Conservation (phyloP, 2,113 vertebrate genomes). For the Caretta caretta region DNA sequence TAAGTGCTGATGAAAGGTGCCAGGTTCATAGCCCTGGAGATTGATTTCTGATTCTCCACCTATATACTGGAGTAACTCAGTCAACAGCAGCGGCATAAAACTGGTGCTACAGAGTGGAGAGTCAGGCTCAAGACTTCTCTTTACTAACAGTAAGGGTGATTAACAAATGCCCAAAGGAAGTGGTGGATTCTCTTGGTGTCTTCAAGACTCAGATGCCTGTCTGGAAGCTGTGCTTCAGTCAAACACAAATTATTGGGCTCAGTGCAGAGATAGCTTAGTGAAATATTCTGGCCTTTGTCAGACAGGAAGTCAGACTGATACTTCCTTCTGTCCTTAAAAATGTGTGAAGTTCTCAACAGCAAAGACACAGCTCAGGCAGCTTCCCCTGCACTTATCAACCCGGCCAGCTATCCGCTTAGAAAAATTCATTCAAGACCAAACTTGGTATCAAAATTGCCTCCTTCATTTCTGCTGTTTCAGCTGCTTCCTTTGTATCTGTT, state of each 20-base stretch:
- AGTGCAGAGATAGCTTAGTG: neutral
- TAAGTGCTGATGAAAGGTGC: neutral
- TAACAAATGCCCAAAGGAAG: neutral
- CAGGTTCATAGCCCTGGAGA: neutral
- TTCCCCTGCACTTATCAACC: neutral
- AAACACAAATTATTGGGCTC: neutral
- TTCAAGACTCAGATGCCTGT: neutral
- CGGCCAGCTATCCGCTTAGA: slow-evolving; percentile 58
- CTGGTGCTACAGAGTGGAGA: neutral
- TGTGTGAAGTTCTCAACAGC: neutral
- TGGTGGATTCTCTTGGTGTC: neutral
- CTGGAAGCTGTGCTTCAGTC: neutral
- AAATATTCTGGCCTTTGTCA: neutral
- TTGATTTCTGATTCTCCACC: neutral
- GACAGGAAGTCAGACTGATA: neutral
- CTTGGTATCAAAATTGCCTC: slow-evolving; percentile 45
- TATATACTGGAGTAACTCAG: neutral
- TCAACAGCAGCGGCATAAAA: neutral
- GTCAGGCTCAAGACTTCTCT: neutral
- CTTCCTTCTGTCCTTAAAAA: neutral
- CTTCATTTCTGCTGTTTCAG: slow-evolving; percentile 50
- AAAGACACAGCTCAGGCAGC: slow-evolving; percentile 19
- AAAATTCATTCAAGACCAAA: slow-evolving; percentile 20
- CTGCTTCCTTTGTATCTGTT: slow-evolving; percentile 66
- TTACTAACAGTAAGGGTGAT: fast-evolving